Base-by-base conservation (phyloP, 2,113 vertebrate genomes). In the Hippocampus mohnikei region DNA sequence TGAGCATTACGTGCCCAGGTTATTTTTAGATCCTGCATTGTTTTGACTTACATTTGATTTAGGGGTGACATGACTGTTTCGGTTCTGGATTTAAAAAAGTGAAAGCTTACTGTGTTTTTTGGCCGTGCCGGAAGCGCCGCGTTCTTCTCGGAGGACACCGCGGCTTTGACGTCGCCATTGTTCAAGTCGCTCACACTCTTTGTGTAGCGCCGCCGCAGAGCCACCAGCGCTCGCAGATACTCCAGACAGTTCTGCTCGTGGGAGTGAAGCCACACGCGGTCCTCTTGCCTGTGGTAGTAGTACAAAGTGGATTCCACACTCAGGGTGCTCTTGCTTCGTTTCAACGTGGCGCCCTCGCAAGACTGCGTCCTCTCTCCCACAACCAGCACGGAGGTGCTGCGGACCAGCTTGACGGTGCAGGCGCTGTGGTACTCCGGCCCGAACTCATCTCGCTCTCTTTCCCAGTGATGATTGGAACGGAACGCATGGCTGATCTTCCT, bases 351-450 rank as follows among this genome's bases (percentile, higher is more conserved):
- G 65, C 93, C 91, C 0, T 25, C 88, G 2, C 87, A 80, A 8
- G 82, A 81, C 50, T 91, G 92, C 1, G 85, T 90, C 20, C 89
- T 92, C 62, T 90, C 91, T 20, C 94, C 93, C 3, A 96, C 93
- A 75, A 94, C 74, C 0, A 95, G 95, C 95, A 98, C 94, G 27
- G 97, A 98, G 67, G 95, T 96, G 88, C 96, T 98, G 76, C 96
- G 95, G 37, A 96, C 93, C 84, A 98, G 79, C 70, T 92, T 88
- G 41, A 96, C 94, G 0, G 92, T 88, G 73, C 93, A 94, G 16
- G 93, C 86, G 8, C 73, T 86, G 37, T 93, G 90, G 59, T 93
- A 91, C 29, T 88, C 85, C 58, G 82, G 72, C 63, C 75, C 4
- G 77, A 78, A 8, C 64, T 87, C 89, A 16, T 80, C 66, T 59